Evolutionary conservation across 2,113 vertebrate species (phyloP).

Genomic region (Tragulus kanchil): DNA sequence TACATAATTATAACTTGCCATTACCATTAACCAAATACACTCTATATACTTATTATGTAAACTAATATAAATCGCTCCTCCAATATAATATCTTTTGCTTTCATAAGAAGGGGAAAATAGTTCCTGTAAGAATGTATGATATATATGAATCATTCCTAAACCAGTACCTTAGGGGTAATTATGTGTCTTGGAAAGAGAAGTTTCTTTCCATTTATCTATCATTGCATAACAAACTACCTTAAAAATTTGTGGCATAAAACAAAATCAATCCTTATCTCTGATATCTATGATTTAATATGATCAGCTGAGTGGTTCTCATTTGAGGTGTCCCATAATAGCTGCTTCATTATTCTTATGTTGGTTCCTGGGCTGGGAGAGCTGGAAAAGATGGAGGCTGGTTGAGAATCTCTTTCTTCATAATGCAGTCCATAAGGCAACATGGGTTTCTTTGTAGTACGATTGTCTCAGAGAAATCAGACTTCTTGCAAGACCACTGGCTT

Average conservation of each 20-base stretch:
- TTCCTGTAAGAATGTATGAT: not conserved
- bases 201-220: not conserved
- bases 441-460: not conserved
- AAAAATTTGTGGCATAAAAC: not conserved
- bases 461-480: not conserved
- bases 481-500: not conserved
- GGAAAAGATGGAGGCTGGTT: not conserved
- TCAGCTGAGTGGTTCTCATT: not conserved
- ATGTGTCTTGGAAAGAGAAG: constrained; percentile 3
- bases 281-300: not conserved
- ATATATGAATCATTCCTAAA: not conserved
- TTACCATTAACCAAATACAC: constrained; percentile 1
- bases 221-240: not conserved
- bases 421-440: not conserved
- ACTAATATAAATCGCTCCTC: not conserved
- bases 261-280: not conserved
- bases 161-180: not conserved
- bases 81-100: not conserved
- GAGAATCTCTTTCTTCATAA: not conserved
- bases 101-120: not conserved
- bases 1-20: constrained; percentile 26
- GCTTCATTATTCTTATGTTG: not conserved
- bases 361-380: not conserved
- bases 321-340: not conserved
- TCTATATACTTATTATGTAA: constrained; percentile 38